Evolutionary conservation across 1,140 invertebrate genomes (phyloP), one percentile per base, ranked within the genome.

Genomic region (Brachionus plicatilis): DNA sequence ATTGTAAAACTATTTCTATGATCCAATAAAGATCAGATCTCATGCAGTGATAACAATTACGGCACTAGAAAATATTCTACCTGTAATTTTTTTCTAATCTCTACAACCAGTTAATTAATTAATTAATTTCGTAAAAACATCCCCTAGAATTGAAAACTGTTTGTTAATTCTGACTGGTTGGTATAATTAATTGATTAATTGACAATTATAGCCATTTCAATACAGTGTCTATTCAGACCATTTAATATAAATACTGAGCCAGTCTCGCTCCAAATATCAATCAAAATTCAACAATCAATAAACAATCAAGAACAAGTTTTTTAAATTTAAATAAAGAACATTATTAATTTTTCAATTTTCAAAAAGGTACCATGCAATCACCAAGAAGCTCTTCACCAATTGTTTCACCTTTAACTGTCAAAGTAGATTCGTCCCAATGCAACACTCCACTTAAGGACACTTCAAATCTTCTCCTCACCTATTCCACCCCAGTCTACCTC

Each of bases 61-160:
- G 20, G 47, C 24, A 50, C 43, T 8, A n/a, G 6, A 43, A 50
- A 24, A 27, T 76, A 50, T 50, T 76, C 43, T 76, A 72, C 68
- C 68, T 72, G 68, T 1, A 76, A 43, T 24, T 27, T 17, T 47
- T 75, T 75, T 68, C 33, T 72, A 72, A 72, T 72, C 68, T 43
- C 66, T 68, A 68, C 66, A 75, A 43, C 37, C 37, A 75, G 20
- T 76, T 76, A 76, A 76, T 76, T 76, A 76, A 76, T 76, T 76
- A 76, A 76, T 76, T 76, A 50, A 76, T 76, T 76, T 76, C 72
- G 68, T 76, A 76, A 76, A 76, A 76, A 76, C 72, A 76, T 50
- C 43, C 72, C 8, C 45, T 50, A 27, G 43, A 76, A 76, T 50
- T 47, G 68, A 76, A 76, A 76, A 76, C 41, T 76, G 72, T 76